Conservation (phyloP, 2,888 invertebrate genomes). For the Melinaea marsaeus region DNA sequence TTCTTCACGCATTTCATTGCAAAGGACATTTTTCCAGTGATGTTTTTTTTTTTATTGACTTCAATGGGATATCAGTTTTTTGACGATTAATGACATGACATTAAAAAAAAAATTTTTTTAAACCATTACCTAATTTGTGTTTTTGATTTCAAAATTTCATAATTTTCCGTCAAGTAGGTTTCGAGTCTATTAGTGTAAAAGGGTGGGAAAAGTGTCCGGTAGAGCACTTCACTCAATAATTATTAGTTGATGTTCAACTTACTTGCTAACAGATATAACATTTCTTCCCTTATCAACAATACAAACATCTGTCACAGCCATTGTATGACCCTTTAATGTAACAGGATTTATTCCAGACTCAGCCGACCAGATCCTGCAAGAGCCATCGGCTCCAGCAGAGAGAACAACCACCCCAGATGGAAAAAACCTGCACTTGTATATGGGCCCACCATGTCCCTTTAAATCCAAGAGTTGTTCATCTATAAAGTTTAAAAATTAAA, state of each 20-base stretch:
- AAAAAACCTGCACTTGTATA: constrained; percentile 82
- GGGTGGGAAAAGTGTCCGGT: too few relatives aligned
- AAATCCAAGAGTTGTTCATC: constrained; percentile 69
- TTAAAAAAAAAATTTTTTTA: too few relatives aligned
- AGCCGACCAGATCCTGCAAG: constrained; percentile 83
- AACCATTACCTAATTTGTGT: too few relatives aligned
- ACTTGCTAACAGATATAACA: constrained; percentile 83
- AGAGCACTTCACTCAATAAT: too few relatives aligned
- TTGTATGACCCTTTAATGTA: constrained; percentile 81
- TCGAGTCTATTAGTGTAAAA: too few relatives aligned
- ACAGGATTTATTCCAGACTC: constrained; percentile 82
- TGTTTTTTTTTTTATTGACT: too few relatives aligned
- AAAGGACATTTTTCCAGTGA: too few relatives aligned
- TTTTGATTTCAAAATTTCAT: too few relatives aligned
- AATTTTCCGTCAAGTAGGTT: too few relatives aligned
- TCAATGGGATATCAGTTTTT: too few relatives aligned
- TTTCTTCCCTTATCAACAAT: constrained; percentile 83
- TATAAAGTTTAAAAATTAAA: constrained; percentile 35
- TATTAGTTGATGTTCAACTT: constrained; percentile 24
- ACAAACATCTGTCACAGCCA: constrained; percentile 79
- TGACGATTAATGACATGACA: too few relatives aligned
- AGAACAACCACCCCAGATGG: constrained; percentile 83
- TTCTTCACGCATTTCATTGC: too few relatives aligned
- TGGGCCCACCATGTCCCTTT: constrained; percentile 82
- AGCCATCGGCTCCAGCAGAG: constrained; percentile 83